Base-by-base conservation (phyloP, 2,888 invertebrate species). In the Achlya flavicornis region DNA sequence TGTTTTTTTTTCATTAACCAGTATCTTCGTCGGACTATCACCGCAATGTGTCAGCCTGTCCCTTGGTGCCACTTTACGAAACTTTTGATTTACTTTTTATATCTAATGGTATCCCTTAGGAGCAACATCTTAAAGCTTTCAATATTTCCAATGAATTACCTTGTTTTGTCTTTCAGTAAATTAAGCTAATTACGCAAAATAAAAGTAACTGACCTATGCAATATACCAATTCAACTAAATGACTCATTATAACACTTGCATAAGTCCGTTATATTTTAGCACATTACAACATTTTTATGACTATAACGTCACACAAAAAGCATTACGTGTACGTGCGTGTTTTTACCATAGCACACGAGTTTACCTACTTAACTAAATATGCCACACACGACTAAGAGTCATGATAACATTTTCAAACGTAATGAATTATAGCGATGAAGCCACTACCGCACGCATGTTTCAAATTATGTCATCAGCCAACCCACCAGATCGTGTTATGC, bases 391-490 rank as follows among this genome's bases (percentile, higher is more conserved):
- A 60, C 60, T 41, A 41, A 41, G 69, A 72, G 64, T 77, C 73
- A 77, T 78, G 80, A 78, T 79, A 78, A 76, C 76, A 74, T 77
- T 77, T n/a, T 75, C 72, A 81, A 75, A 78, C 65, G 72, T 75
- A 79, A 83, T 88, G 84, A 88, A 80, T 86, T 86, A 86, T 82
- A 75, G 78, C 79, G 80, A 75, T 75, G 84, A 85, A 80, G 79
- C 79, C 78, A 41, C 12, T 41, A 76, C 69, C 81, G 78, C 84
- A 83, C 85, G 83, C 84, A 85, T 83, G 84, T 84, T 80, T 84
- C 82, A 86, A 87, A 90, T 90, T 87, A 88, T 91, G 86, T 91
- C 91, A 86, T 90, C 90, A 86, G 72, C 81, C 78, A 77, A 70
- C 64, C 81, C 79, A 79, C 80, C 74, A 81, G 84, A 84, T 85